Percentiles rank a stretch among this genome's conserved stretches.
These are phyloP conservation scores for Chymomyza costata DNA, from an alignment of 1,140 invertebrate species.

Conservation along the genomic window DNA sequence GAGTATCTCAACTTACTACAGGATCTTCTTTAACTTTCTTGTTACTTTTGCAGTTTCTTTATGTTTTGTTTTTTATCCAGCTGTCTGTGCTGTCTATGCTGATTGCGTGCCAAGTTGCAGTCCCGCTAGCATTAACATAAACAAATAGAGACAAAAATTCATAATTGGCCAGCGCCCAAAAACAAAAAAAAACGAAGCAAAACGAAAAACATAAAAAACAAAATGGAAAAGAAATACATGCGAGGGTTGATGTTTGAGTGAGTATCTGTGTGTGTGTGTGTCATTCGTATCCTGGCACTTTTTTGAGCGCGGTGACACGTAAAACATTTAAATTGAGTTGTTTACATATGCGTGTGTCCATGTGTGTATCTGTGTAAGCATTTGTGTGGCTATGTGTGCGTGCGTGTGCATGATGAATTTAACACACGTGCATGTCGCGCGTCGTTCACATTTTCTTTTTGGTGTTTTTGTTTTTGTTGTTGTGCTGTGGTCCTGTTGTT, in stretches of 20 bases:
- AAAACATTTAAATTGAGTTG: conserved; percentile 11
- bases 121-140: conserved; percentile 50
- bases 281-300: no score
- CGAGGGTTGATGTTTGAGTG: no score
- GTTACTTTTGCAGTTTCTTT: conserved; percentile 15
- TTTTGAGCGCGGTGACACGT: no score
- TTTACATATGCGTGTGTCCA: conserved; percentile 1
- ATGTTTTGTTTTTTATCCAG: conserved; percentile 1
- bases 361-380: neutral
- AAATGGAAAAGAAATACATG: no score
- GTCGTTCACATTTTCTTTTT: no score
- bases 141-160: conserved; percentile 52
- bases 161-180: conserved; percentile 29
- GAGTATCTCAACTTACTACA: no score
- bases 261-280: no score
- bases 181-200: no score
- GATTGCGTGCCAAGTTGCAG: conserved; percentile 27
- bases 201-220: no score
- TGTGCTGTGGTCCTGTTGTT: conserved; percentile 39
- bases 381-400: conserved; percentile 7
- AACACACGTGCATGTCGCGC: conserved; percentile 62
- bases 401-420: conserved; percentile 66
- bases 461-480: conserved; percentile 11
- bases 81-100: no score
- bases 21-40: no score